These are phyloP conservation scores for Tetragonula carbonaria DNA, from an alignment of 2,888 invertebrate genomes.

Conservation along the genomic window DNA sequence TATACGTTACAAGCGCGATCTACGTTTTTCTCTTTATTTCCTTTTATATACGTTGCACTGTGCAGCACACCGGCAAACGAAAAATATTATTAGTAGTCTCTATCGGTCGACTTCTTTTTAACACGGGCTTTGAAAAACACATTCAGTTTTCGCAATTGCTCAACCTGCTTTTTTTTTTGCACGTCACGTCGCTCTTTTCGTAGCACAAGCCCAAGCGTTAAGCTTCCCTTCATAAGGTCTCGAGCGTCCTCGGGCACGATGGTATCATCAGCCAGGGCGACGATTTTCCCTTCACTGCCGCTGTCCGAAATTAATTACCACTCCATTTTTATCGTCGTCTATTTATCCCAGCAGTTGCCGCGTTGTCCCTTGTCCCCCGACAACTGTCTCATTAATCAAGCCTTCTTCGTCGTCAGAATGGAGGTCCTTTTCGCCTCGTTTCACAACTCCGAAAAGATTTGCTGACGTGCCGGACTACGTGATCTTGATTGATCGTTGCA, in stretches of 20 bases:
- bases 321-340: constrained; percentile 79
- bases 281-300: constrained; percentile 66
- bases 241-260: constrained; percentile 67
- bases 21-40: neutral
- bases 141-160: constrained; percentile 9
- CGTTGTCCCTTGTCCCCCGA: constrained; percentile 74
- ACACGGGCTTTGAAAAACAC: neutral
- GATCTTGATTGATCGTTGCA: constrained; percentile 69
- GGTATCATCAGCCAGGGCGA: constrained; percentile 59
- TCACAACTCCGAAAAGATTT: constrained; percentile 61
- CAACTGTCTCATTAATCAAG: constrained; percentile 78
- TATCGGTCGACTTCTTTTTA: neutral
- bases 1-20: neutral
- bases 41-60: neutral
- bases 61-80: neutral
- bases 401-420: constrained; percentile 65
- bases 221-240: constrained; percentile 73
- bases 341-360: constrained; percentile 77
- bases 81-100: neutral
- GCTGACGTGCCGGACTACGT: constrained; percentile 56
- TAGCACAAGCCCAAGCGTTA: constrained; percentile 56
- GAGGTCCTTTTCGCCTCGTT: constrained; percentile 50
- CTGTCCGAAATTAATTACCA: constrained; percentile 80
- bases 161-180: constrained; percentile 56
- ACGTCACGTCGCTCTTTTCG: constrained; percentile 62